Evolutionary conservation across 2,888 invertebrate species (phyloP), one percentile per base, ranked within the genome.

Genomic region (Asteroscopus sphinx): DNA sequence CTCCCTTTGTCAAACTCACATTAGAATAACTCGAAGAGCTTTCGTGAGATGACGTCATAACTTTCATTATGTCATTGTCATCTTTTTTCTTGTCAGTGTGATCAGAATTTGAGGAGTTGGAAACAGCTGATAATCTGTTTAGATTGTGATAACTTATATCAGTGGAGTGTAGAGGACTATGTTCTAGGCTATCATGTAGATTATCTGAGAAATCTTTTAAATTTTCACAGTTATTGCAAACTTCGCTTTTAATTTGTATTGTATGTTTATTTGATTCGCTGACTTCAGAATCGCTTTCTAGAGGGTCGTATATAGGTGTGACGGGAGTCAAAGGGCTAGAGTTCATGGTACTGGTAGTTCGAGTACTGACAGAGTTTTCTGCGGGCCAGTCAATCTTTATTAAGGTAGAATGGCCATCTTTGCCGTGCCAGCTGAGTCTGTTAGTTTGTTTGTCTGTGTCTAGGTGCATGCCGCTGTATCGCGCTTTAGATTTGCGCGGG

Each of bases 121-220:
- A 94, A 0, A 93, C 86, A 1, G 91, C 94, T 0, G 95, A 94
- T 3, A 94, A 64, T 46, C 94, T 83, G 56, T 95, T 95, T 1
- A 95, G 67, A 64, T 94, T 94, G 36, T 94, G 92, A 54, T 95
- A 95, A 63, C 93, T 94, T 0, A 95, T 87, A 59, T 95, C 94
- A 0, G 73, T 71, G 0, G 93, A 91, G 48, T 89, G 92, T n/a
- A 86, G 67, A 0, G 92, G 89, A 48, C 90, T 92, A 0, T 85
- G 85, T 49, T 93, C 92, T 5, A 88, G 48, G 13, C 90, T 90
- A 33, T 92, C 91, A 3, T 76, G 76, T 0, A 85, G 49, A 30
- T 84, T 76, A 13, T 82, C 79, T 8, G 77, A 59, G 2, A 77
- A 75, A 52, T 73, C 80, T 55, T 82, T 85, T 7, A 85, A 64